phyloP scores from a whole-genome alignment of 2,797 vertebrate genomes.

The Dromococcyx pavoninus region DNA sequence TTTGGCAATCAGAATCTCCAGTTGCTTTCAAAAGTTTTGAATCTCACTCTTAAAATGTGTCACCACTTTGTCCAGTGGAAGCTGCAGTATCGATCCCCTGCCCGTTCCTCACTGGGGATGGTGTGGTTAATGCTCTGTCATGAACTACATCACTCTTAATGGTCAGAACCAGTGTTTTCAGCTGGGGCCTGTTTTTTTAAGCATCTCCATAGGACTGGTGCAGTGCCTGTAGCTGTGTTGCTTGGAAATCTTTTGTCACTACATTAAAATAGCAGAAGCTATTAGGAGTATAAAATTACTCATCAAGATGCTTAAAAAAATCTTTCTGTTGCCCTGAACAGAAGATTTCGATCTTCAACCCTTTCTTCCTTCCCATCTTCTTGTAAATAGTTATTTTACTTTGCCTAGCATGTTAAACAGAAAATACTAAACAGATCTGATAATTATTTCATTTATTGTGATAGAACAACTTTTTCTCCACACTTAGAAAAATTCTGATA shows the following conservation, averaged over 20 bases:
- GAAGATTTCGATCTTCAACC: background rate
- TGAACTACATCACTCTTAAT: background rate
- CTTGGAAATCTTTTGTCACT: conserved; percentile 19
- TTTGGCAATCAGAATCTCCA: background rate
- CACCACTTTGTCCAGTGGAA: background rate
- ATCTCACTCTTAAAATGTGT: background rate
- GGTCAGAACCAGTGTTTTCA: background rate
- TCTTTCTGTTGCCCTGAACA: background rate
- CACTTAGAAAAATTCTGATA: too few species aligned
- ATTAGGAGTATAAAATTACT: background rate
- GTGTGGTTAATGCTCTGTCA: background rate
- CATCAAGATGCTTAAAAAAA: background rate
- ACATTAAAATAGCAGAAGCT: background rate
- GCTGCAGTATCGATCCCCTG: background rate
- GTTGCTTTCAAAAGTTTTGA: background rate
- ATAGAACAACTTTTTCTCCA: background rate
- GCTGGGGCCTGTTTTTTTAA: background rate
- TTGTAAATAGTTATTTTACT: background rate
- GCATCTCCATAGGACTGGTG: background rate
- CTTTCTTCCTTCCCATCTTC: background rate
- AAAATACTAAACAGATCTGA: background rate
- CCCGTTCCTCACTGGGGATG: background rate
- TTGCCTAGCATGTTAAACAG: background rate
- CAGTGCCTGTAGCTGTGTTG: background rate
- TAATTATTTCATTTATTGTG: background rate